A percentile compares a stretch with the other conserved stretches of the same genome.
phyloP scores from a whole-genome alignment of 2,888 invertebrate species.

The Micropterix aruncella region DNA sequence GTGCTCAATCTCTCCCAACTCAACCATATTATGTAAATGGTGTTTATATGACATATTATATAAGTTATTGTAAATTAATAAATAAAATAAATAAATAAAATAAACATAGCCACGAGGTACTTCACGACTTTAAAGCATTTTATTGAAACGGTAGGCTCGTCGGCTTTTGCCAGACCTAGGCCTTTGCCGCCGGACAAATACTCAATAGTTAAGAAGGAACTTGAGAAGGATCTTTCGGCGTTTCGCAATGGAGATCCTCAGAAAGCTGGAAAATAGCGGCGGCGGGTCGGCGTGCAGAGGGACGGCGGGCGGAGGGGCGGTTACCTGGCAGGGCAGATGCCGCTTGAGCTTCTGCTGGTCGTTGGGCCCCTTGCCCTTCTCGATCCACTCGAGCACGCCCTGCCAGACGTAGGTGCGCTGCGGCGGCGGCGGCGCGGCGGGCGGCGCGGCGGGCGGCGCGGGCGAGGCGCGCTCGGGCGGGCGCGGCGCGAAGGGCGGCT shows the following conservation, averaged over 20 bases:
- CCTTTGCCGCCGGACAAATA: too few species aligned
- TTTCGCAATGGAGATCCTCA: not conserved
- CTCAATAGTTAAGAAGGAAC: too few species aligned
- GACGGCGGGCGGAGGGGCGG: not conserved
- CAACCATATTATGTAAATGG: too few species aligned
- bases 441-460: slow-evolving; percentile 22
- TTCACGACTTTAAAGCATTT: too few species aligned
- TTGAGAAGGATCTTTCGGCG: too few species aligned
- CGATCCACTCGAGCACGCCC: slow-evolving; percentile 85
- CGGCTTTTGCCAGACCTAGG: too few species aligned
- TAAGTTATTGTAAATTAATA: too few species aligned
- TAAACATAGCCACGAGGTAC: too few species aligned
- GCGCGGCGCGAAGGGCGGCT: slow-evolving; percentile 38
- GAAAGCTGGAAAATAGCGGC: not conserved
- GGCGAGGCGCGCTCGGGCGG: slow-evolving; percentile 19
- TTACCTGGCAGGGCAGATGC: slow-evolving; percentile 36
- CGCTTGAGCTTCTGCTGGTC: slow-evolving; percentile 73
- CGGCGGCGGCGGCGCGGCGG: slow-evolving; percentile 23
- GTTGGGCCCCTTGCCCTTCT: slow-evolving; percentile 66
- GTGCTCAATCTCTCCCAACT: too few species aligned
- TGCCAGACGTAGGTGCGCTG: slow-evolving; percentile 50
- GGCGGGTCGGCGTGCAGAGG: not conserved
- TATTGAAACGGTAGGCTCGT: too few species aligned
- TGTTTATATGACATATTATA: too few species aligned
- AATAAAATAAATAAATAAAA: too few species aligned